Base-by-base conservation (phyloP, 2,888 invertebrate genomes). In the Calameuta idolon region DNA sequence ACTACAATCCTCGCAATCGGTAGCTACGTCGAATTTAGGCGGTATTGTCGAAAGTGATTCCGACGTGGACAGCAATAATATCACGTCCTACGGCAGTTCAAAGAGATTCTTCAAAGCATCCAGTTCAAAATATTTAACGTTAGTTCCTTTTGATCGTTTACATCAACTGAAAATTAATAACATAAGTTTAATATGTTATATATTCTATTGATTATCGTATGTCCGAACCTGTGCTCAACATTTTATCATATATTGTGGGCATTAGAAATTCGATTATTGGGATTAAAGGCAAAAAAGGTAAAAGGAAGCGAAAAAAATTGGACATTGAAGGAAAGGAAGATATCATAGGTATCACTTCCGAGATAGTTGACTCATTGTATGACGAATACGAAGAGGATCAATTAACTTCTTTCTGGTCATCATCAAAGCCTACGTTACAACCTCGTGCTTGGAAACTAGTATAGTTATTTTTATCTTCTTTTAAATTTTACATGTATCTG, bases 321-420 rank as follows among this genome's bases (percentile, higher is more conserved):
- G 73, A 12, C 12, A 2, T 40, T 12, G 35, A 37, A 12, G 40
- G 31, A n/a, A 31, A 15, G 33, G 69, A 78, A 11, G 76, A 76
- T n/a, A 5, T 23, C 23, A 76, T 5, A 68, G 69, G 40, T 3
- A n/a, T 75, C 73, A 34, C 74, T 69, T 11, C 69, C 15, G 30
- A 69, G 3, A 34, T 9, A 31, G 35, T 69, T 12, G 77, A 76
- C 31, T 69, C 75, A 11, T 40, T 77, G 40, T 86, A 84, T 76
- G 83, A 84, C 34, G 86, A 85, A 81, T 87, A 87, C 69, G 85
- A 86, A 69, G 82, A 84, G 55, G 85, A 87, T 37, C 71, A 11
- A 35, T 31, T 12, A 23, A 40, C 37, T 74, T 77, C 33, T 77
- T n/a, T 30, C 31, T 33, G 33, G 73, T 73, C 76, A 31, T 73